Conservation (phyloP, 2,797 vertebrate genomes). For the Cetoscarus ocellatus region DNA sequence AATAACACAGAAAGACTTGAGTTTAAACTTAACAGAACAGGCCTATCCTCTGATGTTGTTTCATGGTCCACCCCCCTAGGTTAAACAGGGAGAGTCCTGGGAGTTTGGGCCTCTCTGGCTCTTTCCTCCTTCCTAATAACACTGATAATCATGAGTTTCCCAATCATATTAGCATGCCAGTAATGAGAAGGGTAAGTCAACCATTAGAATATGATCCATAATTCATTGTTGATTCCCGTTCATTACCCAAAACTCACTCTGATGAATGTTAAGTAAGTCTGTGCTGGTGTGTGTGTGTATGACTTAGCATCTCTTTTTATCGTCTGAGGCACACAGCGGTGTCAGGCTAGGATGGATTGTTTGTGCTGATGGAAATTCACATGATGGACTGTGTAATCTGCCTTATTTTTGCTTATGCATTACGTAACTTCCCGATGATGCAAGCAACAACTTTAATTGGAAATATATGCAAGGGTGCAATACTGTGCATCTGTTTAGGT, state of each 20-base stretch:
- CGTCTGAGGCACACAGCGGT: constrained; percentile 47
- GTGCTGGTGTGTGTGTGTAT: constrained; percentile 32
- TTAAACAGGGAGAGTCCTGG: constrained; percentile 13
- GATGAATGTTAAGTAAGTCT: constrained; percentile 81
- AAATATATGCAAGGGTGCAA: constrained; percentile 60
- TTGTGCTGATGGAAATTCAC: constrained; percentile 57
- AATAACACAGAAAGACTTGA: no score
- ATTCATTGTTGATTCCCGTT: constrained; percentile 86
- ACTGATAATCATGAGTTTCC: constrained; percentile 80
- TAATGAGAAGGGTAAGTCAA: constrained; percentile 83
- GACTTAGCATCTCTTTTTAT: constrained; percentile 59
- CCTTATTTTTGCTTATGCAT: constrained; percentile 49
- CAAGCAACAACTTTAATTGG: constrained; percentile 60
- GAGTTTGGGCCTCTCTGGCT: constrained; percentile 33
- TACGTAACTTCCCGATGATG: constrained; percentile 63
- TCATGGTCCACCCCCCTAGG: not conserved
- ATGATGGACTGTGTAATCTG: constrained; percentile 56
- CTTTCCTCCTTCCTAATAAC: constrained; percentile 64
- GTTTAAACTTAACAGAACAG: no score
- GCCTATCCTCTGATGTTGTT: no score
- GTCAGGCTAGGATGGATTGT: constrained; percentile 57
- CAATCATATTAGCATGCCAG: constrained; percentile 80
- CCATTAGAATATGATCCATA: constrained; percentile 87
- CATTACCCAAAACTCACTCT: constrained; percentile 79
- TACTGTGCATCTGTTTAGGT: constrained; percentile 43